phyloP scores from a whole-genome alignment of 92 coral and sea anemone genomes.

The Siderastrea radians region DNA sequence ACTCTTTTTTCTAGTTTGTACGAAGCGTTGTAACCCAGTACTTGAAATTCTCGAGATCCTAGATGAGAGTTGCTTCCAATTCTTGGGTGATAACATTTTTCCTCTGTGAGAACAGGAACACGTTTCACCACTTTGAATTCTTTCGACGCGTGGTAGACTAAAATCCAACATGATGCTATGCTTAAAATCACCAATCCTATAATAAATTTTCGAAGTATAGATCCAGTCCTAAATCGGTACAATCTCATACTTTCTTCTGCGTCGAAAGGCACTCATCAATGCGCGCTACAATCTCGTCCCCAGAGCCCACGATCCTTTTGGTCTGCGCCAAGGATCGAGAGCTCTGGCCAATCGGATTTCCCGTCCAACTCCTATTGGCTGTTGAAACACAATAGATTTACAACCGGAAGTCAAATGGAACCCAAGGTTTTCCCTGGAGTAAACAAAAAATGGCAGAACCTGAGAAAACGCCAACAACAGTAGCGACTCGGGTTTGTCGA shows the following conservation, averaged over 20 bases:
- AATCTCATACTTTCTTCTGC: slow-evolving; percentile 77
- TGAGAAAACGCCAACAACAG: no score
- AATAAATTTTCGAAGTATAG: slow-evolving; percentile 68
- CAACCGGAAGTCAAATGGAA: no score
- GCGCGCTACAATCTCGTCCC: no score
- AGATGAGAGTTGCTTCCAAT: background rate
- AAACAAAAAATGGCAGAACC: no score
- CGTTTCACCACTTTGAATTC: slow-evolving; percentile 19
- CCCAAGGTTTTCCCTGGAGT: no score
- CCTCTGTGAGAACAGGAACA: slow-evolving; percentile 66
- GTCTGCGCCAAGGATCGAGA: no score
- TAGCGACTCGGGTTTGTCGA: no score
- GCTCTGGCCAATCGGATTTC: no score
- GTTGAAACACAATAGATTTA: no score
- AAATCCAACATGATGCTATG: slow-evolving; percentile 80
- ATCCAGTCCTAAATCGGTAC: slow-evolving; percentile 88
- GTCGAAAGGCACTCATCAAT: background rate
- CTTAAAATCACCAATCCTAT: slow-evolving; percentile 65
- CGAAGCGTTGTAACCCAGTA: slow-evolving; percentile 47
- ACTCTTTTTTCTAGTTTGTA: slow-evolving; percentile 56
- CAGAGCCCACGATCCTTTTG: no score
- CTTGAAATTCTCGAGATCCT: slow-evolving; percentile 23
- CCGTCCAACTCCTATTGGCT: no score
- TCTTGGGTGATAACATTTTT: slow-evolving; percentile 76
- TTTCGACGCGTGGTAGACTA: slow-evolving; percentile 68